Conservation (phyloP, 2,113 vertebrate species). For the Stigmatopora nigra region DNA sequence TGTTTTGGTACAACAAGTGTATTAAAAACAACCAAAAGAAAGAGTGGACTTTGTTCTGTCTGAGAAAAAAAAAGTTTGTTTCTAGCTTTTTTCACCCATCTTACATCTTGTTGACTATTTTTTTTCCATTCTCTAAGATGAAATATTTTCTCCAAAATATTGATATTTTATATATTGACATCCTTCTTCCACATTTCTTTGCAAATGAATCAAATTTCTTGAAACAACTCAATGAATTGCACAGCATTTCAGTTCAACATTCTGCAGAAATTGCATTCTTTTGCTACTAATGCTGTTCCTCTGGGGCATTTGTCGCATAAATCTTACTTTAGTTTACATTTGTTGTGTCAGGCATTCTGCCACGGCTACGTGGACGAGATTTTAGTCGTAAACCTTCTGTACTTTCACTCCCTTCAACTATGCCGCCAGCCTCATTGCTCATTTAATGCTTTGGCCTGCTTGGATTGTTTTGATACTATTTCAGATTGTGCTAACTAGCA, state of each 20-base stretch:
- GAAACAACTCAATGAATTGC: not conserved
- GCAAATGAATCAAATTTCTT: not conserved
- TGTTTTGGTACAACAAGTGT: too few relatives aligned
- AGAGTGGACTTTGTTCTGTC: too few relatives aligned
- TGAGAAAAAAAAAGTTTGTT: too few relatives aligned
- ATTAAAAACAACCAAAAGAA: too few relatives aligned
- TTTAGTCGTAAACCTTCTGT: not conserved
- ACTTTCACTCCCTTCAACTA: not conserved
- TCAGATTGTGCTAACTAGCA: not conserved
- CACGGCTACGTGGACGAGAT: not conserved
- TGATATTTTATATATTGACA: not conserved
- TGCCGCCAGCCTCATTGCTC: not conserved
- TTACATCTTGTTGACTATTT: too few relatives aligned
- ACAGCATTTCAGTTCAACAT: not conserved
- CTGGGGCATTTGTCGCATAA: not conserved
- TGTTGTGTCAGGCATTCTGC: not conserved
- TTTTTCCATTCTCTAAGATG: not conserved
- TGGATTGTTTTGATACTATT: conserved; percentile 1
- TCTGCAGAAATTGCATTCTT: not conserved
- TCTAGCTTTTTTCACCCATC: too few relatives aligned
- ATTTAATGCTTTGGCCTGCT: not conserved
- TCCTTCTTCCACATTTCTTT: not conserved
- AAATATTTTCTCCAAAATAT: not conserved
- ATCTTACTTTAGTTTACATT: not conserved
- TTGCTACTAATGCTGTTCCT: not conserved